Base-by-base conservation (phyloP, 2,113 vertebrate genomes). In the Salvelinus sp. region DNA sequence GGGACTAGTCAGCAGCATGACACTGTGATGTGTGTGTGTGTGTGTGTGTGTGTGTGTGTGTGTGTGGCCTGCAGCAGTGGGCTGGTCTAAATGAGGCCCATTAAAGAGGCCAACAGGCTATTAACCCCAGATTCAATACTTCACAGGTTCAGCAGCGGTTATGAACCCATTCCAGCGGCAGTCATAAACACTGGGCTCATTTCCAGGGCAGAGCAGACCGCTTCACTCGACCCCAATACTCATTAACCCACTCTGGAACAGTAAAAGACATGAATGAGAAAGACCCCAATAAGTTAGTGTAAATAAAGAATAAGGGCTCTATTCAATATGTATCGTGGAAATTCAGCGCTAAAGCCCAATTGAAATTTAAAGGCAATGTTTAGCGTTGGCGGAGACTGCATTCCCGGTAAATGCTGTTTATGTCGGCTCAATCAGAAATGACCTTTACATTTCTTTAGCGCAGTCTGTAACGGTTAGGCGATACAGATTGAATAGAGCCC, bases 101-200 rank as follows among this genome's bases (percentile, higher is more conserved):
- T 93, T 93, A 92, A 92, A 88, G 80, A 91, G 87, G 91, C 82
- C 91, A 92, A 91, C 86, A 89, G 90, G 82, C 89, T 91, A 91
- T 92, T 93, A 93, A 92, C 91, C 91, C 82, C 81, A 79, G 77
- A 44, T 44, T 91, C 91, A 88, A 91, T 89, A 88, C 84, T 76
- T 88, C 82, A 76, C 85, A 79, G 83, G 87, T 89, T 88, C 85
- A 87, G 87, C 82, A 57, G 20, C 62, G 71, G 88, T 88, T 86
- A 87, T 88, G 88, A 90, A 89, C 78, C 88, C 90, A 88, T 89
- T 90, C 80, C 87, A 88, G 82, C 79, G 69, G 60, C 77, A 44
- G 38, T 44, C 38, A 44, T 44, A 92, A 91, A 91, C 87, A 88
- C 69, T 54, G 75, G 77, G 76, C 89, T 87, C 81, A 79, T 87